These are phyloP conservation scores for Phyllotis vaccarum DNA, from an alignment of 2,797 vertebrate species.

Conservation along the genomic window DNA sequence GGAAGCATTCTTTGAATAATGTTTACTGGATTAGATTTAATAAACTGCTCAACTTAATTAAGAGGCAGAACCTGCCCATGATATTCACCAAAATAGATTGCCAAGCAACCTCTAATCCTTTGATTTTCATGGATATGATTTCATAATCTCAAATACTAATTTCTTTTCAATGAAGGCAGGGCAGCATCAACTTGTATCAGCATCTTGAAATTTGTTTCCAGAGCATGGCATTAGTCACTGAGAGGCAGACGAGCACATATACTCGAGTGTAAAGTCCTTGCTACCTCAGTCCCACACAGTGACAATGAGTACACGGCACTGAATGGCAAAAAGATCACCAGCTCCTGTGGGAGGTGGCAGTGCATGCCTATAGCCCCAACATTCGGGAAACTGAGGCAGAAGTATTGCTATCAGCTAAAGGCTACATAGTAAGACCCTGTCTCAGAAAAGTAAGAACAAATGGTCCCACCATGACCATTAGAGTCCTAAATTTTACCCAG, in stretches of 20 bases:
- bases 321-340: fast-evolving
- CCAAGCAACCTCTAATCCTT: neutral
- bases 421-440: neutral
- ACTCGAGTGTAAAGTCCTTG: neutral
- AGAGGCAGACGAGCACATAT: neutral
- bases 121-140: neutral
- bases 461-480: too few relatives aligned
- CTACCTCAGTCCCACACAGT: neutral
- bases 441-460: neutral
- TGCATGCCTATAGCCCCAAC: neutral
- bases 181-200: neutral
- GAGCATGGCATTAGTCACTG: neutral
- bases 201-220: too few relatives aligned
- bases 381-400: neutral
- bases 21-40: neutral
- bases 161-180: neutral
- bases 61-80: neutral
- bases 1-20: neutral
- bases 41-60: neutral
- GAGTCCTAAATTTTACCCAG: neutral
- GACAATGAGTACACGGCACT: neutral
- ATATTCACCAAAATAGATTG: neutral
- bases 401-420: neutral
- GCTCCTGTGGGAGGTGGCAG: fast-evolving
- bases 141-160: neutral